Evolutionary conservation across 2,888 invertebrate genomes (phyloP), one percentile per base, ranked within the genome.

Genomic region (Phyllotreta striolata): DNA sequence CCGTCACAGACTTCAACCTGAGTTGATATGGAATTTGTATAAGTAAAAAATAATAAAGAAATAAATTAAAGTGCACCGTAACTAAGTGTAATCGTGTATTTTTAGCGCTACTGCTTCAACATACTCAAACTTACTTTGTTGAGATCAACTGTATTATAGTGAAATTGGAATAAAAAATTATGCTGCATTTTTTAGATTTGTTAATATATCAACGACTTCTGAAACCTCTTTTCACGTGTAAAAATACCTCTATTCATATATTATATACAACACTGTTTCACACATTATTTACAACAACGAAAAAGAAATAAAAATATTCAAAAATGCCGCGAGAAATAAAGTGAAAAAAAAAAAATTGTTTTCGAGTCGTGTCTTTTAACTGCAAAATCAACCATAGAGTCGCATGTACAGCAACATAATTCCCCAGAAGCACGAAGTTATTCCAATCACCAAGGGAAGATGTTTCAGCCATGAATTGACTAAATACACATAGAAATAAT

Each of bases 341-440:
- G 24, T 24, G 24, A 24, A 24, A 24, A 63, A 40, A 55, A 49
- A 49, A 12, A 6, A 10, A 38, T 34, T 56, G 51, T 35, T 40
- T 49, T 46, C 40, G 34, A 24, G 40, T 55, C 46, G 46, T 57
- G 49, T 60, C 54, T 66, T n/a, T 54, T 52, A 44, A 66, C 70
- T 24, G 24, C 24, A 24, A 24, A 24, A 24, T 77, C 73, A 80
- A 77, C 76, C 86, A 85, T 88, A 88, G 81, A 87, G 85, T 84
- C 88, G 87, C 84, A 89, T 85, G 84, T 89, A 86, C 84, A 89
- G 87, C 83, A 89, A 86, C 83, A 89, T 85, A 82, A 90, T 85
- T 81, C 93, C 93, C 92, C 93, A 93, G 83, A 94, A 86, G 86
- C 93, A 93, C 81, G 92, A 92, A 80, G 93, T 92, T 82, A 93